Percentiles rank a stretch among this genome's conserved stretches.
Evolutionary conservation across 1,140 invertebrate genomes (phyloP).

Genomic region (Cydia amplana): DNA sequence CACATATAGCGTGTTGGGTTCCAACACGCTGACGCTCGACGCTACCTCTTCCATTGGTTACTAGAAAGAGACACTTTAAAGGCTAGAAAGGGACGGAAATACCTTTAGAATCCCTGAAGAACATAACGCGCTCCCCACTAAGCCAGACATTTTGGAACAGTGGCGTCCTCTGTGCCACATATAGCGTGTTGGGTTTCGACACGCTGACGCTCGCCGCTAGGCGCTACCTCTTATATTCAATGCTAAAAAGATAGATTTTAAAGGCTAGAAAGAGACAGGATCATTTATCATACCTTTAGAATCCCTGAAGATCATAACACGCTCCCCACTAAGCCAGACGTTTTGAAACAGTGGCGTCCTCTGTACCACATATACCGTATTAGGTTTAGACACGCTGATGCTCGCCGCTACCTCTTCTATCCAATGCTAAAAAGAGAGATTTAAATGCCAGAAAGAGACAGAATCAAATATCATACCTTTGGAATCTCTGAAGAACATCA

Average conservation of each 20-base stretch:
- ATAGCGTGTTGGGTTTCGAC: slow-evolving; percentile 53
- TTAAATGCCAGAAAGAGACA: slow-evolving; percentile 43
- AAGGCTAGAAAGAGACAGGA: slow-evolving; percentile 42
- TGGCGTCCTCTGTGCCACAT: slow-evolving; percentile 61
- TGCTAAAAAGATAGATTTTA: too few relatives aligned
- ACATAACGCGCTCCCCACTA: slow-evolving; percentile 55
- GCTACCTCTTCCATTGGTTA: slow-evolving; percentile 34
- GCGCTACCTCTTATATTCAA: slow-evolving; percentile 47
- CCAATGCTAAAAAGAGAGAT: too few relatives aligned
- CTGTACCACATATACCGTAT: slow-evolving; percentile 65
- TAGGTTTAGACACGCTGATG: slow-evolving; percentile 49
- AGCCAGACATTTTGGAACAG: slow-evolving; percentile 61
- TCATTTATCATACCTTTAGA: neutral
- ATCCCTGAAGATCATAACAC: slow-evolving; percentile 59
- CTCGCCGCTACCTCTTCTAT: slow-evolving; percentile 46
- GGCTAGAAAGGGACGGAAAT: neutral
- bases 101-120: slow-evolving; percentile 43
- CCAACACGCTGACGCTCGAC: slow-evolving; percentile 42
- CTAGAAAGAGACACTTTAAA: slow-evolving; percentile 33
- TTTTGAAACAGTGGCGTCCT: slow-evolving; percentile 54
- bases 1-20: slow-evolving; percentile 58
- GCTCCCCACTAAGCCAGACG: slow-evolving; percentile 58
- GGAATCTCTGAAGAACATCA: slow-evolving; percentile 59
- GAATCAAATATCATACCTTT: neutral
- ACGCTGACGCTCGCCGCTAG: slow-evolving; percentile 46